phyloP scores from a whole-genome alignment of 1,140 invertebrate genomes.

The Ruditapes philippinarum region DNA sequence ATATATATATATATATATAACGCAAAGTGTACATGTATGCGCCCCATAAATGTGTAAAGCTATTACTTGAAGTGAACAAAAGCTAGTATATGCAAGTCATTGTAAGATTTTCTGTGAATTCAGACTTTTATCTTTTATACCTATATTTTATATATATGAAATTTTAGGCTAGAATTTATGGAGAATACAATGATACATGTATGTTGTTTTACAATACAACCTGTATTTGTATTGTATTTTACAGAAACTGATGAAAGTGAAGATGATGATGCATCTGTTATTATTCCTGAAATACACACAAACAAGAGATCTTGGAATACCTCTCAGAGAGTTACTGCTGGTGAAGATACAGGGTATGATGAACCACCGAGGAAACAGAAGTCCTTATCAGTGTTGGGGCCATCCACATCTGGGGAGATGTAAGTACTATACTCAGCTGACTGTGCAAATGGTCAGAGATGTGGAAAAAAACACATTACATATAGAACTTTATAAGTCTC shows the following conservation, averaged over 20 bases:
- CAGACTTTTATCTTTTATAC: no score
- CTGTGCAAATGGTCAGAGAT: constrained; percentile 36
- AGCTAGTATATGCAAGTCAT: no score
- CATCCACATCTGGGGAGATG: constrained; percentile 27
- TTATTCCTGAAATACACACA: constrained; percentile 43
- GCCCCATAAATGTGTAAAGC: no score
- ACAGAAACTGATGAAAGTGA: constrained; percentile 19
- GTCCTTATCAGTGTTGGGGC: constrained; percentile 28
- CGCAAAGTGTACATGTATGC: no score
- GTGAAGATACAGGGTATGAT: constrained; percentile 37
- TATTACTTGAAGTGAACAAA: no score
- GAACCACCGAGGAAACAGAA: constrained; percentile 44
- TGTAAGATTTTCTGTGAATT: no score
- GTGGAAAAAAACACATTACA: no score
- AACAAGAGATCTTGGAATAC: constrained; percentile 40
- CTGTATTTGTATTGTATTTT: neutral
- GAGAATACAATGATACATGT: constrained; percentile 6
- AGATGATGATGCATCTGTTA: constrained; percentile 49
- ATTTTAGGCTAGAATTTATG: neutral
- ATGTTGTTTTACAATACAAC: constrained; percentile 41
- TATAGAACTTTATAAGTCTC: no score
- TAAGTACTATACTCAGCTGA: constrained; percentile 27
- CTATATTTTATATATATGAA: no score
- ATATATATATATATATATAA: no score
- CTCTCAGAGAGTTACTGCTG: constrained; percentile 1